These are phyloP conservation scores for Chouioia cunea DNA, from an alignment of 2,888 invertebrate genomes.

Conservation along the genomic window DNA sequence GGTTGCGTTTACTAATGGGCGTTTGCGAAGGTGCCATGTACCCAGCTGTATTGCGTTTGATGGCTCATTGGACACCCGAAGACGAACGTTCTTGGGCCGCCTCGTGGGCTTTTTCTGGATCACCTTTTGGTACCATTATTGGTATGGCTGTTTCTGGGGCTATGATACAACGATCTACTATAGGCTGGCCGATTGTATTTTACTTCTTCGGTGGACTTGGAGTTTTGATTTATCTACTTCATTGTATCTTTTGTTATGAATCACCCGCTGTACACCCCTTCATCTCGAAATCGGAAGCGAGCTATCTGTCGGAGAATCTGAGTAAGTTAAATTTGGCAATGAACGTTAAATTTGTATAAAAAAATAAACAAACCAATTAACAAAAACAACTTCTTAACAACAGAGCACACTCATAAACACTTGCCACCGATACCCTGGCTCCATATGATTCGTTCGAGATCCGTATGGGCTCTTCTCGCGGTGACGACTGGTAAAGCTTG, in stretches of 20 bases:
- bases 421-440: conserved; percentile 48
- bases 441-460: conserved; percentile 69
- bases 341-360: no score
- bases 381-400: no score
- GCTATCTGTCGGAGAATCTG: conserved; percentile 59
- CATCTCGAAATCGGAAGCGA: conserved; percentile 62
- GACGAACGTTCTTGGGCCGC: conserved; percentile 79
- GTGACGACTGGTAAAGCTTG: conserved; percentile 63
- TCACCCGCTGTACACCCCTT: conserved; percentile 65
- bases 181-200: conserved; percentile 83
- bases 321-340: conserved; percentile 35
- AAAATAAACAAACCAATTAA: no score
- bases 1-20: conserved; percentile 83
- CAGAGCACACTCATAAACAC: conserved; percentile 42
- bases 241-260: conserved; percentile 69
- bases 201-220: conserved; percentile 83
- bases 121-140: conserved; percentile 79
- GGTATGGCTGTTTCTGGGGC: conserved; percentile 61
- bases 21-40: conserved; percentile 88
- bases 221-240: conserved; percentile 79
- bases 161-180: not conserved
- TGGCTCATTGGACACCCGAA: conserved; percentile 85
- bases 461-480: conserved; percentile 78
- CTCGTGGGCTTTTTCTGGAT: conserved; percentile 82
- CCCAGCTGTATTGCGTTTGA: conserved; percentile 84